A percentile compares a stretch with the other conserved stretches of the same genome.
Conservation (phyloP, 1,140 invertebrate species). For the Batillaria attramentaria region DNA sequence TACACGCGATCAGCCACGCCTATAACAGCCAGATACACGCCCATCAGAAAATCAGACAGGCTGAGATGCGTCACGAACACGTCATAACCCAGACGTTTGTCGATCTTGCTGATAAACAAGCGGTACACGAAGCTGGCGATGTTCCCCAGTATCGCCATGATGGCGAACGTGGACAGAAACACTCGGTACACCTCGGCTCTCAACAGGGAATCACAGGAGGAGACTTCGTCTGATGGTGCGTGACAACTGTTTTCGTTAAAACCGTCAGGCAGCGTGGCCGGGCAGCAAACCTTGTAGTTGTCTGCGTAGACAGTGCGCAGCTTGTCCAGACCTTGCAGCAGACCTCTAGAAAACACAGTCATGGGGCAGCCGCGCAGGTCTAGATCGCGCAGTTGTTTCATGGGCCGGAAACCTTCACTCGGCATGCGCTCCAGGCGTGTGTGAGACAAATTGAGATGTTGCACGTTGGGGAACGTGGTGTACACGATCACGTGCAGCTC, state of each 20-base stretch:
- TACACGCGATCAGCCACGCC: slow-evolving; percentile 18
- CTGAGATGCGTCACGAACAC: slow-evolving; percentile 12
- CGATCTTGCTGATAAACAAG: neutral
- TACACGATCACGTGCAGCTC: neutral
- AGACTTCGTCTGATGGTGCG: neutral
- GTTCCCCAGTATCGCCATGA: neutral
- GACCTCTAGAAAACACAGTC: neutral
- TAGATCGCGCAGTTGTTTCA: neutral
- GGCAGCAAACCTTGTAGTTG: slow-evolving; percentile 22
- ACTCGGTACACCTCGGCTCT: neutral
- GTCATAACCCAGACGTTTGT: neutral
- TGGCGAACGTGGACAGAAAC: neutral
- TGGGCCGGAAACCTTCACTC: neutral
- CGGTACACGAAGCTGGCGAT: neutral
- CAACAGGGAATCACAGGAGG: slow-evolving; percentile 13
- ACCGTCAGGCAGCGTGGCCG: neutral
- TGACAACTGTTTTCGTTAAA: neutral
- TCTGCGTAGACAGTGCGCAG: slow-evolving; percentile 1
- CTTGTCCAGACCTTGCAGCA: slow-evolving; percentile 25
- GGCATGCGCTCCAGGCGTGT: neutral
- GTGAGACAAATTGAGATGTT: neutral
- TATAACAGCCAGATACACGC: slow-evolving; percentile 15
- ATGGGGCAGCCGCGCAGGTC: slow-evolving; percentile 22
- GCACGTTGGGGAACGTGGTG: neutral
- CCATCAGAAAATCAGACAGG: slow-evolving; percentile 23